Base-by-base conservation (phyloP, 2,888 invertebrate species). In the Apoda limacodes region DNA sequence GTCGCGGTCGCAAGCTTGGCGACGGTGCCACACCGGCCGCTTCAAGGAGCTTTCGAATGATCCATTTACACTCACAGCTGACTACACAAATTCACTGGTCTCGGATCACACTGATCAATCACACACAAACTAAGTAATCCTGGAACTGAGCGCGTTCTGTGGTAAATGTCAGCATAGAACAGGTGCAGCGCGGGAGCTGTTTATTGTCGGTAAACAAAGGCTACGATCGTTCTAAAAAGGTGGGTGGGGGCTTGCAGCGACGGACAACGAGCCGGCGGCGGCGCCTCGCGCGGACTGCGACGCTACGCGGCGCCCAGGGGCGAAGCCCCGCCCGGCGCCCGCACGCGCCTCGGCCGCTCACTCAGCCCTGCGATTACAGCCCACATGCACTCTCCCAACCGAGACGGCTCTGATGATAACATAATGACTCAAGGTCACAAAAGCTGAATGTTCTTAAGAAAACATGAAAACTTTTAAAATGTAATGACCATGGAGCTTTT, bases 141-240 rank as follows among this genome's bases (percentile, higher is more conserved):
- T n/a, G n/a, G n/a, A n/a, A n/a, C n/a, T n/a, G n/a, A n/a, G n/a
- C n/a, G n/a, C n/a, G n/a, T n/a, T n/a, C n/a, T n/a, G n/a, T n/a
- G n/a, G n/a, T n/a, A n/a, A n/a, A n/a, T n/a, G n/a, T n/a, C n/a
- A n/a, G n/a, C n/a, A n/a, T 59, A 46, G 47, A 64, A 59, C 64
- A 63, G 63, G 60, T 61, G 61, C 53, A 53, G 44, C 43, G 45
- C 45, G 51, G 58, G 58, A 57, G 59, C 59, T 58, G 22, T 9
- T 52, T 59, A 58, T 44, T 43, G 55, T 59, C 61, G 59, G 70
- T 68, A 78, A 78, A 76, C 76, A 76, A 76, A 75, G 72, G 52
- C 50, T 45, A 50, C 55, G 61, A 64, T 61, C 65, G 69, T 60
- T 64, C n/a, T n/a, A n/a, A n/a, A n/a, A n/a, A n/a, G n/a, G n/a